A percentile compares a stretch with the other conserved stretches of the same genome.
Evolutionary conservation across 2,888 invertebrate species (phyloP).

Genomic region (Achlya flavicornis): DNA sequence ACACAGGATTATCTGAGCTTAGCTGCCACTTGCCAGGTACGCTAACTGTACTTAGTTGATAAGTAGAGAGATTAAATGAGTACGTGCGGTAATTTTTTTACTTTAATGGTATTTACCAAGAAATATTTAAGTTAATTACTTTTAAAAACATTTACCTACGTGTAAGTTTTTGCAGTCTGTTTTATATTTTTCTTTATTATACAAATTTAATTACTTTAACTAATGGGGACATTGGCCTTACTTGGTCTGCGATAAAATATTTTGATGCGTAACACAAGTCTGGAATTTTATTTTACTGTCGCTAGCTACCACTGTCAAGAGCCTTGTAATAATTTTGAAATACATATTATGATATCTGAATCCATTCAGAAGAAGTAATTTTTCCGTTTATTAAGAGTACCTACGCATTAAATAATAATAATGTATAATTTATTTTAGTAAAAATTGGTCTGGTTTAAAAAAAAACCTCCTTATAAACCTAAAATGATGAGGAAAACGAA

Average conservation of each 20-base stretch:
- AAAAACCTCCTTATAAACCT: no score
- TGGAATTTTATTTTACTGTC: neutral
- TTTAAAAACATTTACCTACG: conserved; percentile 37
- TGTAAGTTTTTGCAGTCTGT: conserved; percentile 23
- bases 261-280: neutral
- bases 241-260: neutral
- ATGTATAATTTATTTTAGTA: no score
- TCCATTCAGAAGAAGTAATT: neutral
- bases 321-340: no score
- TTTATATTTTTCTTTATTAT: neutral
- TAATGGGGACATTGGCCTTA: neutral
- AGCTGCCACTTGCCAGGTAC: conserved; percentile 4
- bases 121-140: conserved; percentile 43
- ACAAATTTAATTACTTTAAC: neutral
- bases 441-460: no score
- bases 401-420: no score
- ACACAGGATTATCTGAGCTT: neutral
- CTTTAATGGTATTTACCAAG: conserved; percentile 18
- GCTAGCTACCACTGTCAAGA: neutral
- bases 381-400: no score
- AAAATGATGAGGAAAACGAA: no score
- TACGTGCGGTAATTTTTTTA: conserved; percentile 6
- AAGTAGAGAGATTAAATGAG: conserved; percentile 25
- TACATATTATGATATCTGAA: no score
- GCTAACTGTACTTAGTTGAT: conserved; percentile 26